Conservation (phyloP, 2,797 vertebrate genomes). For the Perodicticus potto region DNA sequence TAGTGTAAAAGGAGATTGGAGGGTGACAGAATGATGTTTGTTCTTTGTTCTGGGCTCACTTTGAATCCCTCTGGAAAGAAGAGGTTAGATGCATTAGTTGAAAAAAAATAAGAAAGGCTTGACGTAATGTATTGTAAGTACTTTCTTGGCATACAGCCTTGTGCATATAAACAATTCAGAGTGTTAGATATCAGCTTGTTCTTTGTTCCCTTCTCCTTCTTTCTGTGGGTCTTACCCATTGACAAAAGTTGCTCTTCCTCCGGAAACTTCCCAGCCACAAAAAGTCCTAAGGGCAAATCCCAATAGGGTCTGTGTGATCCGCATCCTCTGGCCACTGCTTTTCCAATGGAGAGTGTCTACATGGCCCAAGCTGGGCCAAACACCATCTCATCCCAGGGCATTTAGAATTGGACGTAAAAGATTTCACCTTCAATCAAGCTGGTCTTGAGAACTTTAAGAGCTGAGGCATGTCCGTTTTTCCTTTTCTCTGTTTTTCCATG, state of each 20-base stretch:
- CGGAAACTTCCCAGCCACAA: neutral
- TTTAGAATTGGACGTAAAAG: neutral
- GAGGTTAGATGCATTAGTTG: neutral
- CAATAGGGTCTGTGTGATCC: neutral
- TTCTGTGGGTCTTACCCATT: neutral
- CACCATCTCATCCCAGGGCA: neutral
- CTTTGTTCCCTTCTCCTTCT: neutral
- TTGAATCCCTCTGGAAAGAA: neutral
- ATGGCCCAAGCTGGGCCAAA: neutral
- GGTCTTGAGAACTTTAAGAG: neutral
- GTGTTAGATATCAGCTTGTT: neutral
- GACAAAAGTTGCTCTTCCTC: neutral
- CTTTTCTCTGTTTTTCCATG: neutral
- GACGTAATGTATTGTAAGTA: neutral
- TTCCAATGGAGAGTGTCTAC: neutral
- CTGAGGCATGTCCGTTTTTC: neutral
- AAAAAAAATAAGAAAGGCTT: neutral
- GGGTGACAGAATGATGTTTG: neutral
- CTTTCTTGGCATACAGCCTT: neutral
- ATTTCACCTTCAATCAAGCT: neutral
- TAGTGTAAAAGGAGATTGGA: neutral
- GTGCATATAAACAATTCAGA: neutral
- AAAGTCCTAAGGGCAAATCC: neutral
- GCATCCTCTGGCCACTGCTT: neutral
- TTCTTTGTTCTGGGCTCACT: neutral